Evolutionary conservation across 2,797 vertebrate species (phyloP).

Genomic region (Peromyscus aztecus): DNA sequence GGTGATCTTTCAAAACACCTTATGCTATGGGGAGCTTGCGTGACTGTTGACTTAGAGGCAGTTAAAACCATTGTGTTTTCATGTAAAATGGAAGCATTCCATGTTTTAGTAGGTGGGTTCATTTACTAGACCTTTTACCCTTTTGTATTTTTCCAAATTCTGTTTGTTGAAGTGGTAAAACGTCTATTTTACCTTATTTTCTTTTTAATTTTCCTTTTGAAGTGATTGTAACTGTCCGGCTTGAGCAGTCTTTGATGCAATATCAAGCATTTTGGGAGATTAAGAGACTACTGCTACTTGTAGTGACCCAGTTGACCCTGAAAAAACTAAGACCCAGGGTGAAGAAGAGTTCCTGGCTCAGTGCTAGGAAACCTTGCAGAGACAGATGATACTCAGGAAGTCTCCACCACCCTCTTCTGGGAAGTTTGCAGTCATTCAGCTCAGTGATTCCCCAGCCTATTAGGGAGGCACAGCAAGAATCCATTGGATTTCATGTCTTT

Average conservation of each 20-base stretch:
- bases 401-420: neutral
- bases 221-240: constrained; percentile 14
- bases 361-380: neutral
- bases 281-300: neutral
- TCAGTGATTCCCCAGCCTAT: neutral
- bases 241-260: neutral
- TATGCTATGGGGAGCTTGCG: neutral
- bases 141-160: constrained; percentile 47
- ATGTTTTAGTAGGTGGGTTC: constrained; percentile 21
- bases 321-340: constrained; percentile 14
- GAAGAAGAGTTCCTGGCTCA: neutral
- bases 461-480: constrained; percentile 34
- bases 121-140: constrained; percentile 7
- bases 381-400: neutral
- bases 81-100: constrained; percentile 30
- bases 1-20: constrained; percentile 31
- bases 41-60: neutral
- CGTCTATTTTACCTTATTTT: neutral
- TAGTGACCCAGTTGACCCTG: neutral
- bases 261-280: constrained; percentile 42
- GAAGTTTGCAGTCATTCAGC: constrained; percentile 4
- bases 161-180: constrained; percentile 64
- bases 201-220: neutral
- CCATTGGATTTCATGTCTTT: constrained; percentile 43
- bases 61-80: constrained; percentile 37